Evolutionary conservation across 2,888 invertebrate species (phyloP), one percentile per base, ranked within the genome.

Genomic region (Antitype chi): DNA sequence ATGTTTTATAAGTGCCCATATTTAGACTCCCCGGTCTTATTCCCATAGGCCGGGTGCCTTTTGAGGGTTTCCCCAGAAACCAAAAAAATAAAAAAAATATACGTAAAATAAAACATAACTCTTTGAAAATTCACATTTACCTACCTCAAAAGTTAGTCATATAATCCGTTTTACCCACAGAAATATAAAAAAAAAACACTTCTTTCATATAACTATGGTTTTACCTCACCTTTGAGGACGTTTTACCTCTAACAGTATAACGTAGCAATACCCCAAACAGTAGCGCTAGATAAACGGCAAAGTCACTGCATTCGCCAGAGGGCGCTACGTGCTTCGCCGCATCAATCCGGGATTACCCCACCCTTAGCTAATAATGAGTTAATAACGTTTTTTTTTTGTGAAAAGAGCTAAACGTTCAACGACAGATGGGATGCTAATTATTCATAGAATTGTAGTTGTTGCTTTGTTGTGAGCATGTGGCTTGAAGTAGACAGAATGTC

Each of bases 311-410:
- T 23, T 49, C 67, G 23, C 57, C 43, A 79, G 87, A 60, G 70
- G 73, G 62, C 72, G 59, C 17, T 59, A 76, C 90, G 89, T 89
- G 90, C 85, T 66, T 55, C 47, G 32, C 59, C 76, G 71, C 73
- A 73, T 73, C 55, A 60, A 73, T 57, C 43, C 73, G 52, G 85
- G 90, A 85, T 89, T 89, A 89, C 60, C 80, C 84, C 74, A 64
- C 71, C 86, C 74, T 77, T 43, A 17, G n/a, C 64, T 78, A 82
- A 82, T 85, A 85, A 86, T 81, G 81, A 82, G 81, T 67, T 85
- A 76, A 81, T 82, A 77, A 71, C 70, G 72, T 49, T 82, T 86
- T 80, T 83, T 53, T 86, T 85, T 87, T 86, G 71, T 74, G 59
- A 70, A 76, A 81, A 75, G 43, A 72, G 53, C 59, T 76, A 43